Evolutionary conservation across 2,888 invertebrate genomes (phyloP).

Genomic region (Nezara viridula): DNA sequence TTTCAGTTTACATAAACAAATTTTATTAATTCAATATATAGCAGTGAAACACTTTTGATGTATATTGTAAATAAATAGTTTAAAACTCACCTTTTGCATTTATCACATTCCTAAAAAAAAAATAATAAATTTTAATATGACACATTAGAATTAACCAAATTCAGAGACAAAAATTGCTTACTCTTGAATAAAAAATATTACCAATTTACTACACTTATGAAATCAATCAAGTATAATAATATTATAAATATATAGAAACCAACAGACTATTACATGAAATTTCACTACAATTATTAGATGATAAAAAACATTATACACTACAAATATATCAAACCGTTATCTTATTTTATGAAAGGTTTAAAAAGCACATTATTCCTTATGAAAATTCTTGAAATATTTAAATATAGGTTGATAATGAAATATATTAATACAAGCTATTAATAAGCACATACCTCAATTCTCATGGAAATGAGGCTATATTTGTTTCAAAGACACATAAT

Average conservation of each 20-base stretch:
- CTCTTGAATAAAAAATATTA: not conserved
- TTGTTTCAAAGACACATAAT: not conserved
- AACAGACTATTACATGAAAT: not conserved
- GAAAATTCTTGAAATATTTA: too few species aligned
- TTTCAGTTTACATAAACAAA: not conserved
- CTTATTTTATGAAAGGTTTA: not conserved
- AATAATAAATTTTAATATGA: too few species aligned
- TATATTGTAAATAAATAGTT: not conserved
- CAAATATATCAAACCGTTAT: not conserved
- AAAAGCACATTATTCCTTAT: not conserved
- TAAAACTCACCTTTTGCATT: conserved; percentile 71
- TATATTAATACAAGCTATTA: not conserved
- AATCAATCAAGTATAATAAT: not conserved
- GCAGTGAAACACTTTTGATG: not conserved
- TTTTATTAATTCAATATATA: not conserved
- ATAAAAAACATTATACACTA: not conserved
- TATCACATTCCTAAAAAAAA: conserved; percentile 75
- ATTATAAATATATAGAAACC: not conserved
- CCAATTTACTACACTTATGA: not conserved
- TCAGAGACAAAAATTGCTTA: not conserved
- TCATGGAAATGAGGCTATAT: not conserved
- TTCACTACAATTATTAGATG: too few species aligned
- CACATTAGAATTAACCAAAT: not conserved
- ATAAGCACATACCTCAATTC: not conserved
- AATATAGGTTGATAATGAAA: too few species aligned